Evolutionary conservation across 2,113 vertebrate species (phyloP).

Genomic region (Empidonax traillii): DNA sequence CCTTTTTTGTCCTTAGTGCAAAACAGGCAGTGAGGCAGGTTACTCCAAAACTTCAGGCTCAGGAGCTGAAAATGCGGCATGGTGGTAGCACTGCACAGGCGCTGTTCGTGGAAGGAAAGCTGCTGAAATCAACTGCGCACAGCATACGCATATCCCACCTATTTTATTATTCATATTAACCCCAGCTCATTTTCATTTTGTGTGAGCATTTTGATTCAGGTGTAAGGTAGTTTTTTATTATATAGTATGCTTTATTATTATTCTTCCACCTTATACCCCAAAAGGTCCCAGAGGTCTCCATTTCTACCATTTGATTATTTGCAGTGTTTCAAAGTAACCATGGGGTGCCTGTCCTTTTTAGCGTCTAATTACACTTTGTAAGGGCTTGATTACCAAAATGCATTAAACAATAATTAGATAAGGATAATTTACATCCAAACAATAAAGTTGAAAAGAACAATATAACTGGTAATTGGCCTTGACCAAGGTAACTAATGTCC

Average conservation of each 20-base stretch:
- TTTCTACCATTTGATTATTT: background rate
- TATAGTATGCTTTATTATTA: background rate
- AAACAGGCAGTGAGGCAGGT: background rate
- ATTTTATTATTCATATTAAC: background rate
- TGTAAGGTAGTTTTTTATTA: background rate
- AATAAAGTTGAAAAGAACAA: conserved; percentile 75
- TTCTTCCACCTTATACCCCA: background rate
- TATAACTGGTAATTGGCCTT: conserved; percentile 79
- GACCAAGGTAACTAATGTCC: conserved; percentile 80
- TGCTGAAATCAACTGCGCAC: background rate
- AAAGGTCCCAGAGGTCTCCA: background rate
- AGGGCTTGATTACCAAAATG: conserved; percentile 72
- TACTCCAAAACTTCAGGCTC: background rate
- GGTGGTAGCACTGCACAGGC: accelerated
- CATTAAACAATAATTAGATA: conserved; percentile 79
- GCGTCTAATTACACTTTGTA: conserved; percentile 68
- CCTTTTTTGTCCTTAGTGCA: background rate
- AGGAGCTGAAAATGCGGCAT: background rate
- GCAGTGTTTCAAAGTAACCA: conserved; percentile 25
- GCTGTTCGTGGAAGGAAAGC: background rate
- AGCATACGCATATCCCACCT: background rate
- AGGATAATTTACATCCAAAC: conserved; percentile 72
- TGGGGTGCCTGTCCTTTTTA: conserved; percentile 55
- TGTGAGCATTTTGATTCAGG: background rate
- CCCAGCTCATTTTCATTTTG: background rate